Evolutionary conservation across 2,797 vertebrate species (phyloP), one percentile per base, ranked within the genome.

Genomic region (Gallinago nigripennis): DNA sequence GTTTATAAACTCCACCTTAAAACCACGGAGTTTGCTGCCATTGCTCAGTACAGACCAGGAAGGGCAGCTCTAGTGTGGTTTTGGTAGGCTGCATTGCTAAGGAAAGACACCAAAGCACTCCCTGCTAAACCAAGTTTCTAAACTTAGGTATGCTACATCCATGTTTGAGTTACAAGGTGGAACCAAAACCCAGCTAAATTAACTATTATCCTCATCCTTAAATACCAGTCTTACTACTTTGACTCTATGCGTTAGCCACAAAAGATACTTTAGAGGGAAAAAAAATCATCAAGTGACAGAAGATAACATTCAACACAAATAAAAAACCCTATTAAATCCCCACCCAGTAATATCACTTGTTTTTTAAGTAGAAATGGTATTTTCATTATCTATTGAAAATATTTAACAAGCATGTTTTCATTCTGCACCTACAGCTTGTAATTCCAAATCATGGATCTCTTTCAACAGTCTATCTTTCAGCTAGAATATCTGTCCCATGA

Each of bases 1-100:
- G 73, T 82, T 90, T 84, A 88, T 70, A 60, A 90, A 77, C 83
- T 90, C 92, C 90, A 97, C 90, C 93, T 93, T 73, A 82, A 94
- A 93, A 92, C 66, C 86, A 90, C 4, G 31, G 69, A 78, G 43
- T 56, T 84, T 88, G 53, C 85, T 83, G 57, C 88, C 27, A 39
- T 24, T 86, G 39, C 51, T 72, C 68, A 63, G 46, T 2, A 56
- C 30, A 63, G 63, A 48, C 46, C 73, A 86, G 94, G 88, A 91
- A 90, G 77, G 70, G 78, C 80, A 79, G 83, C 71, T 72, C 64
- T 33, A 15, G 16, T 51, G 37, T 92, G 80, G 48, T 94, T 88
- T 79, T 37, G n/a, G 66, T 41, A 83, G 46, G 28, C 28, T 56
- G 54, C 12, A 94, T 93, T 94, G 88, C 94, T 94, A 96, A 86